Percentiles rank a stretch among this genome's conserved stretches.
phyloP scores from a whole-genome alignment of 2,888 invertebrate species.

The Leptinotarsa tumamoca region DNA sequence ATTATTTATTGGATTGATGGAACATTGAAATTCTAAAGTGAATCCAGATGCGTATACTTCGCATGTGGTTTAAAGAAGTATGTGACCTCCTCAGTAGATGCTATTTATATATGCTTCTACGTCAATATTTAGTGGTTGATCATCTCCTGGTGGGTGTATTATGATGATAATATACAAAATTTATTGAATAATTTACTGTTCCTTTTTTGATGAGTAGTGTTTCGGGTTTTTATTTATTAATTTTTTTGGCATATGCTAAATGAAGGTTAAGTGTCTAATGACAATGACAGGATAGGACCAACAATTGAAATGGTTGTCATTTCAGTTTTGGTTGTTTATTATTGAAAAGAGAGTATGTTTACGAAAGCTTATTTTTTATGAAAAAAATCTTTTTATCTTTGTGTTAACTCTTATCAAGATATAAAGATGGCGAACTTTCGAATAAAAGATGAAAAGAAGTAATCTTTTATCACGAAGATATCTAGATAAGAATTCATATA shows the following conservation, averaged over 20 bases:
- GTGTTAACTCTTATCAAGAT: no score
- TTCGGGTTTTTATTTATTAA: background rate
- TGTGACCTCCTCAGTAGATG: conserved; percentile 30
- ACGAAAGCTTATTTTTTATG: no score
- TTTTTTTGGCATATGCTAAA: background rate
- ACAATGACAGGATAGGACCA: no score
- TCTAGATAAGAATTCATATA: no score
- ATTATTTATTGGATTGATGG: background rate
- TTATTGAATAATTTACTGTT: background rate
- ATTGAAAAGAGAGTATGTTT: no score
- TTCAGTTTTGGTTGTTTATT: no score
- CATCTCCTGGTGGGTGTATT: conserved; percentile 11
- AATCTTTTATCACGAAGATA: no score
- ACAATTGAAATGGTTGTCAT: no score
- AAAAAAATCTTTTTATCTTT: no score
- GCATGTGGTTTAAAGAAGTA: conserved; percentile 14
- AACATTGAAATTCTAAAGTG: background rate
- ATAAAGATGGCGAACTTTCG: no score
- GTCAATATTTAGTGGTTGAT: background rate
- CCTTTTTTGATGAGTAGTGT: background rate
- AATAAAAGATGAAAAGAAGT: no score
- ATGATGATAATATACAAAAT: background rate
- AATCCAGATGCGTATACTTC: background rate
- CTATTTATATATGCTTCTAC: conserved; percentile 32
- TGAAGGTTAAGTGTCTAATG: background rate